Percentiles rank a stretch among this genome's conserved stretches.
Conservation (phyloP, 1,140 invertebrate species). For the Akabosia matsudoensis region DNA sequence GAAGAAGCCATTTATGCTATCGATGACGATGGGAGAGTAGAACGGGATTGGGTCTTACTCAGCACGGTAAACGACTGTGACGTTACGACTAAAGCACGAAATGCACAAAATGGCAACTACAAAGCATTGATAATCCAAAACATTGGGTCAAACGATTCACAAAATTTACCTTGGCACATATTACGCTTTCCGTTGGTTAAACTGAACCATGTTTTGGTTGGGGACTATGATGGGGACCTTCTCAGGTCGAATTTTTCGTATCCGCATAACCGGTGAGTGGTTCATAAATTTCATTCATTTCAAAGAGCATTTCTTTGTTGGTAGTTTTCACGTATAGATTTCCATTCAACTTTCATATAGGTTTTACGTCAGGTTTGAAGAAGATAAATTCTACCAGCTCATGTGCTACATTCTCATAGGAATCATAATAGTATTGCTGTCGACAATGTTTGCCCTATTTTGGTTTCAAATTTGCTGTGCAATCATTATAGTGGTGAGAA, state of each 20-base stretch:
- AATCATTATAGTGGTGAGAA: constrained; percentile 24
- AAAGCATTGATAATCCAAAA: constrained; percentile 29
- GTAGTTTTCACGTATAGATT: not conserved
- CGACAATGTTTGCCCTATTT: constrained; percentile 22
- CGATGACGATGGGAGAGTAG: not conserved
- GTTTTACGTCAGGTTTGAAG: constrained; percentile 31
- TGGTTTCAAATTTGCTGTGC: constrained; percentile 33
- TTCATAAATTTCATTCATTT: not conserved
- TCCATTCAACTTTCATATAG: not conserved
- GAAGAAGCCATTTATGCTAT: not conserved
- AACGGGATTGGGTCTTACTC: constrained; percentile 16
- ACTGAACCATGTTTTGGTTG: constrained; percentile 28
- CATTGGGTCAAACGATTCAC: constrained; percentile 13
- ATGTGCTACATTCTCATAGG: constrained; percentile 30
- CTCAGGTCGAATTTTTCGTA: constrained; percentile 29
- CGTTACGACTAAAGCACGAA: constrained; percentile 26
- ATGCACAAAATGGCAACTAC: constrained; percentile 26
- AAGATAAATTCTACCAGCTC: constrained; percentile 30
- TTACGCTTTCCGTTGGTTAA: constrained; percentile 23
- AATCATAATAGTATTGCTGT: constrained; percentile 12
- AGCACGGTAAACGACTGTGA: constrained; percentile 29
- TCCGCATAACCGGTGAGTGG: constrained; percentile 19
- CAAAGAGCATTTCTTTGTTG: no score
- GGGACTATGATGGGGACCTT: constrained; percentile 33
- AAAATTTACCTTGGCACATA: constrained; percentile 26